Evolutionary conservation across 2,888 invertebrate species (phyloP).

Genomic region (Nemoura dubitans): DNA sequence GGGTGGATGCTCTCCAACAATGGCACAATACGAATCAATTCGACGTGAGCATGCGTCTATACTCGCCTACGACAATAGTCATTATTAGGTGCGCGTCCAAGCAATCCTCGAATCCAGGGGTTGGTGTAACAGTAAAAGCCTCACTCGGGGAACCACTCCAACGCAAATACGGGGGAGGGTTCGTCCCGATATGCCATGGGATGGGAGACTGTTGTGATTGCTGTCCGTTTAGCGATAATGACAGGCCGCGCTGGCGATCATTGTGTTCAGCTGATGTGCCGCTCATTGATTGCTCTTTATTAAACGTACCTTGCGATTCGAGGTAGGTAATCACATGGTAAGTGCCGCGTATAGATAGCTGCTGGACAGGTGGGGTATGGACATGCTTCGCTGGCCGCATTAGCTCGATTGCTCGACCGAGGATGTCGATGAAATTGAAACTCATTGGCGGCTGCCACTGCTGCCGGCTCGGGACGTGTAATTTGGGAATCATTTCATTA

Average conservation of each 20-base stretch:
- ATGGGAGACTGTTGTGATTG: background rate
- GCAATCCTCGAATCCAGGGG: background rate
- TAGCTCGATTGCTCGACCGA: background rate
- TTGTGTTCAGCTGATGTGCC: background rate
- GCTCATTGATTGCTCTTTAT: background rate
- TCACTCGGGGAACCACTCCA: too few species aligned
- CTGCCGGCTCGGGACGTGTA: background rate
- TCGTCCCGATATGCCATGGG: background rate
- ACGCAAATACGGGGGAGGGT: too few species aligned
- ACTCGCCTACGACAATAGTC: background rate
- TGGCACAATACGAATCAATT: background rate
- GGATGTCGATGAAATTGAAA: slow-evolving; percentile 7
- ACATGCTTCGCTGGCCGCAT: background rate
- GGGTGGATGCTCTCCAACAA: background rate
- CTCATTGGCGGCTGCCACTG: background rate
- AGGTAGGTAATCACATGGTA: background rate
- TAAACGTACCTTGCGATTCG: background rate
- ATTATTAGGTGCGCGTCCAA: background rate
- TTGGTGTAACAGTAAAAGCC: too few species aligned
- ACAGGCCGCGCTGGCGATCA: background rate
- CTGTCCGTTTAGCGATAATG: background rate
- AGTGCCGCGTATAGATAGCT: background rate
- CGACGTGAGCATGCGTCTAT: background rate
- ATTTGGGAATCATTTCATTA: slow-evolving; percentile 4
- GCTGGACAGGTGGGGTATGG: background rate